Evolutionary conservation across 2,797 vertebrate species (phyloP).

Genomic region (Heterohyrax brucei): DNA sequence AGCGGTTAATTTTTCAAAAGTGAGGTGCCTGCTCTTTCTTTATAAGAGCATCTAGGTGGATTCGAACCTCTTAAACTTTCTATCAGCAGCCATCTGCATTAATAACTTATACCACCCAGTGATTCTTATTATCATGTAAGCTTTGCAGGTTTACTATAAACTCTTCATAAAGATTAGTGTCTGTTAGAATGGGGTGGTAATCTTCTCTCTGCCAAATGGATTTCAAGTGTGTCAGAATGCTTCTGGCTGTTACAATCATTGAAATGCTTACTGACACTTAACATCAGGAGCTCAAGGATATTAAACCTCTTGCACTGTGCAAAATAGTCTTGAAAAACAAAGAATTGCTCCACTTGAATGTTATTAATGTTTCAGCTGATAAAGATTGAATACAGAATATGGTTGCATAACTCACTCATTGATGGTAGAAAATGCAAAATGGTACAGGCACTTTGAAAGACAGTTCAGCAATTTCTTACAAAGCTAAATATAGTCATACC

Average conservation of each 20-base stretch:
- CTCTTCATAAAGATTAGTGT: neutral
- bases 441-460: neutral
- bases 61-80: too few relatives aligned
- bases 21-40: too few relatives aligned
- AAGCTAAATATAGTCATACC: neutral
- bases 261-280: neutral
- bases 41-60: too few relatives aligned
- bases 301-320: neutral
- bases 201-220: neutral
- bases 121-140: neutral
- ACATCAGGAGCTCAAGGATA: neutral
- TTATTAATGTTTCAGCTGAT: neutral
- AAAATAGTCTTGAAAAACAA: constrained; percentile 15
- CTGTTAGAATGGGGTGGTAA: neutral
- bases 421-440: neutral
- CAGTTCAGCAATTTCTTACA: neutral
- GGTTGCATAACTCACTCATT: neutral
- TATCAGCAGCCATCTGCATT: too few relatives aligned
- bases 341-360: neutral
- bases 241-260: neutral
- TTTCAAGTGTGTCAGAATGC: neutral
- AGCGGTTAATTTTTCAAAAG: too few relatives aligned
- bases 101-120: too few relatives aligned
- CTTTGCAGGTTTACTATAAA: neutral
- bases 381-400: neutral